Evolutionary conservation across 2,797 vertebrate species (phyloP).

Genomic region (Chaetodon trifasciatus): DNA sequence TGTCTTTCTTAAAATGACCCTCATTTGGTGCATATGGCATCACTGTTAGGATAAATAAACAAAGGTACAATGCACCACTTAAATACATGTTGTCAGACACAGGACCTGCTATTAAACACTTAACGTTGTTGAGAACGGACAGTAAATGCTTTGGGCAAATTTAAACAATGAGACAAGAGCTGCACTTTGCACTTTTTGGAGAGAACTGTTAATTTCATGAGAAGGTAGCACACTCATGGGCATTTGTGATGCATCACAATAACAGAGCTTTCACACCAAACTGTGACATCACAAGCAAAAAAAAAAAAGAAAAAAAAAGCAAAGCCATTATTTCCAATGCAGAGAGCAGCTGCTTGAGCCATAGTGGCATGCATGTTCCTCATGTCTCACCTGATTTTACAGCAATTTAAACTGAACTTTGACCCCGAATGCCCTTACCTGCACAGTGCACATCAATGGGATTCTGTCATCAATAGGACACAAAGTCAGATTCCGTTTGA

Average conservation of each 20-base stretch:
- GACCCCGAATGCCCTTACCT: not conserved
- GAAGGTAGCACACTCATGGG: not conserved
- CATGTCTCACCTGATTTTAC: not conserved
- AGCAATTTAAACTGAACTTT: not conserved
- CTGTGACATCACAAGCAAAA: not conserved
- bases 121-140: not conserved
- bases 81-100: not conserved
- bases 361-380: too few species aligned
- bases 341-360: not conserved
- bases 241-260: slow-evolving; percentile 3
- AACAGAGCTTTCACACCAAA: not conserved
- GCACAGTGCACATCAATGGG: not conserved
- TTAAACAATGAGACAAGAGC: not conserved
- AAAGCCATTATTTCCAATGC: not conserved
- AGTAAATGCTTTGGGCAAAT: not conserved
- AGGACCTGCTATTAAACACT: not conserved
- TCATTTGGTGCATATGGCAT: not conserved
- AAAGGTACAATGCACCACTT: not conserved
- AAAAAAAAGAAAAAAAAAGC: not conserved
- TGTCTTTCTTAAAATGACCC: not conserved
- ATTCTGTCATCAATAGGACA: not conserved
- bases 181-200: not conserved
- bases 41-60: not conserved
- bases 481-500: not conserved
- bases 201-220: not conserved